These are phyloP conservation scores for Tigriopus californicus DNA, from an alignment of 2,888 invertebrate species.

Conservation along the genomic window DNA sequence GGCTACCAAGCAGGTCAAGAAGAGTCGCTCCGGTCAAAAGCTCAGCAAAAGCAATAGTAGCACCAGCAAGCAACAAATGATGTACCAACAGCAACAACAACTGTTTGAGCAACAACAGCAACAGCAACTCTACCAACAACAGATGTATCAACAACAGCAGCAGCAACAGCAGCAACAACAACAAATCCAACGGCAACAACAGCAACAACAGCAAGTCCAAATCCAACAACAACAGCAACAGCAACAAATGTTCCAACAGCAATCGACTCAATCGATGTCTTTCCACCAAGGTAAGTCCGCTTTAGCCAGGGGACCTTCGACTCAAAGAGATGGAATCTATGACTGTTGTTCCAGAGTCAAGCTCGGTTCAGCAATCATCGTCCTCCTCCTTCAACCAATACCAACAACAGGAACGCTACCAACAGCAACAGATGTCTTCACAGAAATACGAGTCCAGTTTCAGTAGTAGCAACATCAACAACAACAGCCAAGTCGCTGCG, in stretches of 20 bases:
- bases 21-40: conserved; percentile 11
- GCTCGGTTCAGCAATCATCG: conserved; percentile 1
- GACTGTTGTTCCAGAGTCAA: no score
- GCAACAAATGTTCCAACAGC: conserved; percentile 2
- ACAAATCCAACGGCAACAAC: conserved; percentile 11
- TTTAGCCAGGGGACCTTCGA: no score
- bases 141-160: conserved; percentile 30
- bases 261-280: not conserved
- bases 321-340: no score
- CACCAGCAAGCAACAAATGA: conserved; percentile 4
- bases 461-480: no score
- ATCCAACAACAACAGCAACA: conserved; percentile 16
- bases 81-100: conserved; percentile 14
- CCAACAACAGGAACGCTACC: conserved; percentile 14
- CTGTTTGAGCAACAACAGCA: conserved; percentile 9
- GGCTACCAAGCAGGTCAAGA: conserved; percentile 18
- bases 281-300: no score
- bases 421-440: conserved; percentile 18
- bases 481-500: no score
- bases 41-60: conserved; percentile 13
- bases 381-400: not conserved
- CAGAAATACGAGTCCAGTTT: not conserved
- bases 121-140: conserved; percentile 26
- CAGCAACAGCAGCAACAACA: conserved; percentile 16
- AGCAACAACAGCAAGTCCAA: conserved; percentile 16